Conservation (phyloP, 2,888 invertebrate species). For the Litoditis marina region DNA sequence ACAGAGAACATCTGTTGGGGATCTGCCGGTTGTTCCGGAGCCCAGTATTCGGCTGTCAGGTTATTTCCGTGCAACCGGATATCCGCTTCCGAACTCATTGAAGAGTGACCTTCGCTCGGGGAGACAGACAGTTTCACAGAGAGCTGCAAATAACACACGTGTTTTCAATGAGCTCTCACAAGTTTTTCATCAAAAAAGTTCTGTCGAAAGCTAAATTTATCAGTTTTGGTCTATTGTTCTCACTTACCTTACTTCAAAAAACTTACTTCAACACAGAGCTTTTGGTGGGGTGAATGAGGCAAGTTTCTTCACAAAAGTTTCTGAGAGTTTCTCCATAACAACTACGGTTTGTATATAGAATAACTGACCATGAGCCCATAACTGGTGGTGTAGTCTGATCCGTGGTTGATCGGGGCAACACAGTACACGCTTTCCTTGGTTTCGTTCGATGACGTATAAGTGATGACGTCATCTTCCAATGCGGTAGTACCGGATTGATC, state of each 20-base stretch:
- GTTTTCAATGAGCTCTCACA: too few relatives aligned
- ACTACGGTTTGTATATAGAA: too few relatives aligned
- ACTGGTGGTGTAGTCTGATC: slow-evolving; percentile 73
- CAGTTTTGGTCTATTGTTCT: too few relatives aligned
- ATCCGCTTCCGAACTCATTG: slow-evolving; percentile 46
- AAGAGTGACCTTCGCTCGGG: slow-evolving; percentile 40
- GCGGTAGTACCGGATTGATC: slow-evolving; percentile 48
- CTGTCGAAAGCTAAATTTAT: too few relatives aligned
- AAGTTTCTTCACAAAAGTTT: too few relatives aligned
- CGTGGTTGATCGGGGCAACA: slow-evolving; percentile 73
- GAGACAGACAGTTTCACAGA: slow-evolving; percentile 61
- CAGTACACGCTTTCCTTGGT: slow-evolving; percentile 70
- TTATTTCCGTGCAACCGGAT: slow-evolving; percentile 69
- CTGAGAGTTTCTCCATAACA: too few relatives aligned
- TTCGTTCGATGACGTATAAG: slow-evolving; percentile 37
- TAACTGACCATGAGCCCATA: too few relatives aligned
- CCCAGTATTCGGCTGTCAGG: slow-evolving; percentile 72
- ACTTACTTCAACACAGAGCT: too few relatives aligned
- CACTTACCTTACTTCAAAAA: too few relatives aligned
- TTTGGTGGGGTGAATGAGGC: too few relatives aligned
- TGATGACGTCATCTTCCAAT: slow-evolving; percentile 37
- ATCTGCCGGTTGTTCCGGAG: slow-evolving; percentile 77
- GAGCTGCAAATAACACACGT: too few relatives aligned
- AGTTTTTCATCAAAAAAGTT: too few relatives aligned
- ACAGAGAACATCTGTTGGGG: slow-evolving; percentile 71